phyloP scores from a whole-genome alignment of 2,113 vertebrate species.

The Azemiops feae region DNA sequence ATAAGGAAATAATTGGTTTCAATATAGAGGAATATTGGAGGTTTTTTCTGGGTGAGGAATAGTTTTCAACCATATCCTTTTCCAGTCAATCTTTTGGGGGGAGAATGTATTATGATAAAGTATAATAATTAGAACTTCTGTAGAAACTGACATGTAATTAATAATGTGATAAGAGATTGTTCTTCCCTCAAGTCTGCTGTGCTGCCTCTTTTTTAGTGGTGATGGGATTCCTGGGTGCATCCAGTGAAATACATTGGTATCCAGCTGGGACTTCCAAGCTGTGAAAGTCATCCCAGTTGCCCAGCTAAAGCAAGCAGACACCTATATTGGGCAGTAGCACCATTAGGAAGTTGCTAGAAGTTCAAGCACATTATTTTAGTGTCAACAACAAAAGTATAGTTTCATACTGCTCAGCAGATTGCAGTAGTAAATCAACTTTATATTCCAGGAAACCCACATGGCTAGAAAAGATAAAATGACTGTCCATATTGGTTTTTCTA shows the following conservation, averaged over 20 bases:
- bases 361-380: background rate
- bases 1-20: background rate
- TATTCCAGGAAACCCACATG: background rate
- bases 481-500: no score
- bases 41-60: background rate
- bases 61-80: background rate
- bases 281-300: background rate
- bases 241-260: background rate
- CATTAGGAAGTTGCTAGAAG: background rate
- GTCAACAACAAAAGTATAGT: background rate
- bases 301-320: background rate
- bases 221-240: background rate
- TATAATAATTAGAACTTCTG: background rate
- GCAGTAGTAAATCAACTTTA: background rate
- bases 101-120: background rate
- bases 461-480: background rate
- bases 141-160: background rate
- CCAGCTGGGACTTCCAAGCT: background rate
- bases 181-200: background rate
- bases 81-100: background rate
- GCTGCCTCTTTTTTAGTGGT: background rate
- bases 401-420: background rate
- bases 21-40: background rate
- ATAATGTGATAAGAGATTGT: background rate
- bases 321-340: background rate